Percentiles rank a stretch among this genome's conserved stretches.
Evolutionary conservation across 2,888 invertebrate species (phyloP).

Genomic region (Mythimna albipuncta): DNA sequence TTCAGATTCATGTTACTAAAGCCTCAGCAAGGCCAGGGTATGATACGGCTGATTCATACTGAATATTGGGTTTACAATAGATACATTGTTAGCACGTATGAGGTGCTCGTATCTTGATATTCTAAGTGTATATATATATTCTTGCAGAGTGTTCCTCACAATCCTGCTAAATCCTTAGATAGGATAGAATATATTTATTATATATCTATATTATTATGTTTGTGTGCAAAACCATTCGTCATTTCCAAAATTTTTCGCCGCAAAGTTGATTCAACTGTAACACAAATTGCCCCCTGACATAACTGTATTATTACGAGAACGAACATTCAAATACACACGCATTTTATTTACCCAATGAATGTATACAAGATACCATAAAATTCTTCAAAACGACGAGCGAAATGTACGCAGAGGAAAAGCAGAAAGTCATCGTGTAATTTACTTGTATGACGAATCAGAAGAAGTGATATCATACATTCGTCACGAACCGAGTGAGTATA

Average conservation of each 20-base stretch:
- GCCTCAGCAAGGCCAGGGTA: not conserved
- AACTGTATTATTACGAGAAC: slow-evolving; percentile 47
- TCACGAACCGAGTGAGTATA: slow-evolving; percentile 14
- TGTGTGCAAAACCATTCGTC: not conserved
- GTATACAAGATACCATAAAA: slow-evolving; percentile 49
- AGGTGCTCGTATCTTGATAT: not conserved
- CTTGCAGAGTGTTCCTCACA: not conserved
- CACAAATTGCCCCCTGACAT: slow-evolving; percentile 41
- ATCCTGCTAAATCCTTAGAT: not conserved
- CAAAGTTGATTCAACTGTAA: slow-evolving; percentile 37
- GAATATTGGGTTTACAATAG: slow-evolving; percentile 7
- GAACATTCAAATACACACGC: slow-evolving; percentile 24
- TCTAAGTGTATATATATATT: not conserved
- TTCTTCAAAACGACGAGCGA: slow-evolving; percentile 37
- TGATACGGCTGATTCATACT: not conserved
- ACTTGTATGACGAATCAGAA: slow-evolving; percentile 61
- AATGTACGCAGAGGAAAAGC: slow-evolving; percentile 49
- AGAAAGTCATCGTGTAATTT: slow-evolving; percentile 63
- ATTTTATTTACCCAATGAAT: slow-evolving; percentile 45
- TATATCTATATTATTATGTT: not conserved
- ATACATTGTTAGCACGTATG: too few species aligned
- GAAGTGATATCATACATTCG: slow-evolving; percentile 65
- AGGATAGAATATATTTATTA: too few species aligned
- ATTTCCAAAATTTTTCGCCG: slow-evolving; percentile 13
- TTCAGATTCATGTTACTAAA: not conserved